phyloP scores from a whole-genome alignment of 2,888 invertebrate genomes.

The Cabera pusaria region DNA sequence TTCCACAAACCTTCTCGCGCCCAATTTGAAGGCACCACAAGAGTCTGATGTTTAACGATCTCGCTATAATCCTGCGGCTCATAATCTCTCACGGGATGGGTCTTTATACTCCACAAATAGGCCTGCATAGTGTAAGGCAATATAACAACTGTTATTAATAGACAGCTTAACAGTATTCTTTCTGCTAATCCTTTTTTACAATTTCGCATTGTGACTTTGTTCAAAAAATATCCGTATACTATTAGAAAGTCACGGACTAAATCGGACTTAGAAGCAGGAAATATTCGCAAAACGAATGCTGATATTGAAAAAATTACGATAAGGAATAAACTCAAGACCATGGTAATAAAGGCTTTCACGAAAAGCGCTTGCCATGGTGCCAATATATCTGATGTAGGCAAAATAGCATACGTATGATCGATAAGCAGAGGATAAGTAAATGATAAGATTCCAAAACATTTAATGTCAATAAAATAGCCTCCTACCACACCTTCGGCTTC shows the following conservation, averaged over 20 bases:
- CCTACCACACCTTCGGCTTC: slow-evolving; percentile 43
- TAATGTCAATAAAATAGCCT: slow-evolving; percentile 28
- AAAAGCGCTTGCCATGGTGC: slow-evolving; percentile 31
- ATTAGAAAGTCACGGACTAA: slow-evolving; percentile 33
- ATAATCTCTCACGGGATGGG: slow-evolving; percentile 35
- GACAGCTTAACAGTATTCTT: slow-evolving; percentile 30
- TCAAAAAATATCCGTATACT: slow-evolving; percentile 44
- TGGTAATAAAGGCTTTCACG: neutral
- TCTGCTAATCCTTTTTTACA: slow-evolving; percentile 31
- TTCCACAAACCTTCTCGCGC: neutral
- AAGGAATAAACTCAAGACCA: neutral
- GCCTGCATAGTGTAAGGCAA: slow-evolving; percentile 42
- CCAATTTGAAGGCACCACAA: slow-evolving; percentile 21
- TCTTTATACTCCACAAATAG: slow-evolving; percentile 37
- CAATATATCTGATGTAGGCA: slow-evolving; percentile 26
- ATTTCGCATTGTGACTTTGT: slow-evolving; percentile 30
- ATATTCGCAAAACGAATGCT: slow-evolving; percentile 32
- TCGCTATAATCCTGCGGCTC: slow-evolving; percentile 33
- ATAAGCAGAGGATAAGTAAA: slow-evolving; percentile 34
- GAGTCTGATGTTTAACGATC: slow-evolving; percentile 19
- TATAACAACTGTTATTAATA: slow-evolving; percentile 41
- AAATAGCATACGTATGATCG: slow-evolving; percentile 24
- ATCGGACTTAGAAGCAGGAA: slow-evolving; percentile 30
- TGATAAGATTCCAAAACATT: slow-evolving; percentile 17
- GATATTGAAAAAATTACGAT: slow-evolving; percentile 32